phyloP scores from a whole-genome alignment of 2,113 vertebrate species.

The Grammomys dolichurus region DNA sequence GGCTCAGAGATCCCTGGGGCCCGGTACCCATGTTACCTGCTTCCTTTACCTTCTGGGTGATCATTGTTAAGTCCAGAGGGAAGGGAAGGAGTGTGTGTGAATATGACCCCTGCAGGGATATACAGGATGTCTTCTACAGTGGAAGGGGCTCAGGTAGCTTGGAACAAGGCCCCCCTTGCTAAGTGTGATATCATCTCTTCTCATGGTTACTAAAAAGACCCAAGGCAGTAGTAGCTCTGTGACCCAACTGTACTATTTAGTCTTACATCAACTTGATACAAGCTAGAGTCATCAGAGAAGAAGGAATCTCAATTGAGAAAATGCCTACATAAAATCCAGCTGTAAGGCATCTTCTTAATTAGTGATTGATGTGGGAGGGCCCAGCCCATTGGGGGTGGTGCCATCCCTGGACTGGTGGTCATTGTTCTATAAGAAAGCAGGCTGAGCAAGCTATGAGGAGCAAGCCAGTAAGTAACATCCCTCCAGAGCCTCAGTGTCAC shows the following conservation, averaged over 20 bases:
- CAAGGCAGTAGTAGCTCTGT: neutral
- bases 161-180: neutral
- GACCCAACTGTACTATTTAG: neutral
- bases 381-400: neutral
- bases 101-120: conserved; percentile 8
- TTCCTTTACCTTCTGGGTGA: conserved; percentile 65
- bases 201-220: neutral
- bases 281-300: neutral
- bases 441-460: neutral
- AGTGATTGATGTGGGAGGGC: neutral
- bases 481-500: neutral
- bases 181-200: neutral
- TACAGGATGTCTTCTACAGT: neutral
- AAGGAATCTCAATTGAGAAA: neutral
- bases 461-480: neutral
- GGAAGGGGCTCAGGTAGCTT: neutral
- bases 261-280: neutral
- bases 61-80: conserved; percentile 36
- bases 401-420: neutral
- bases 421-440: neutral
- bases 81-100: neutral
- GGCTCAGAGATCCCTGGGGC: no score
- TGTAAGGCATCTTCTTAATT: neutral
- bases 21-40: neutral
- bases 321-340: neutral